Base-by-base conservation (phyloP, 2,888 invertebrate species). In the Acrocyrtus sp. region DNA sequence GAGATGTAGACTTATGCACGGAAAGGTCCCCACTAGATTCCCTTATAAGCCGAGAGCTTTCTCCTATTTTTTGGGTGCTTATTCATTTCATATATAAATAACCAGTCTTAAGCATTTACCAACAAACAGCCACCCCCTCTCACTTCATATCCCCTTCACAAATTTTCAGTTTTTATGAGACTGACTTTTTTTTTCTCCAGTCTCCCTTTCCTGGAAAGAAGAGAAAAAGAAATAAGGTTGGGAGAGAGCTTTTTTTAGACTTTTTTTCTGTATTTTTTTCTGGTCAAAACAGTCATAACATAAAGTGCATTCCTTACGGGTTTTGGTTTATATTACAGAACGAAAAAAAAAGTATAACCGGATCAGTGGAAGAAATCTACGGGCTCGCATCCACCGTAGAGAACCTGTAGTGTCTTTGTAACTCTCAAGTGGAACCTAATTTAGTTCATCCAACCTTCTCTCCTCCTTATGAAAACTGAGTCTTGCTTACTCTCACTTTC, bases 401-500 rank as follows among this genome's bases (percentile, higher is more conserved):
- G n/a, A 34, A 12, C 34, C 12, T 34, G 34, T 34, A 34, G 34
- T 34, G 34, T 34, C 24, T 43, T 41, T 54, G 24, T 47, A 54
- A 34, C 27, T 54, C 54, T 65, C 54, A 43, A 22, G 34, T 54
- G 54, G 54, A 54, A 54, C 54, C 65, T 65, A 65, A 65, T 65
- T 65, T 65, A 54, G 53, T 21, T 47, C n/a, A 27, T 19, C 12
- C 29, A 47, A 34, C 34, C 34, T 34, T 34, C 34, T 34, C 34
- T 34, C 34, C 34, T 34, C 34, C 34, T 34, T 34, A 34, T 34
- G 34, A 34, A 34, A 34, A 34, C 34, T 34, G 34, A 34, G 34
- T 12, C 34, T 34, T 34, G 34, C 12, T 34, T 34, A 34, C 34
- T 34, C 12, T 34, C n/a, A n/a, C 34, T 34, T 34, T 5, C 12